Conservation (phyloP, 2,797 vertebrate genomes). For the Fringilla coelebs region DNA sequence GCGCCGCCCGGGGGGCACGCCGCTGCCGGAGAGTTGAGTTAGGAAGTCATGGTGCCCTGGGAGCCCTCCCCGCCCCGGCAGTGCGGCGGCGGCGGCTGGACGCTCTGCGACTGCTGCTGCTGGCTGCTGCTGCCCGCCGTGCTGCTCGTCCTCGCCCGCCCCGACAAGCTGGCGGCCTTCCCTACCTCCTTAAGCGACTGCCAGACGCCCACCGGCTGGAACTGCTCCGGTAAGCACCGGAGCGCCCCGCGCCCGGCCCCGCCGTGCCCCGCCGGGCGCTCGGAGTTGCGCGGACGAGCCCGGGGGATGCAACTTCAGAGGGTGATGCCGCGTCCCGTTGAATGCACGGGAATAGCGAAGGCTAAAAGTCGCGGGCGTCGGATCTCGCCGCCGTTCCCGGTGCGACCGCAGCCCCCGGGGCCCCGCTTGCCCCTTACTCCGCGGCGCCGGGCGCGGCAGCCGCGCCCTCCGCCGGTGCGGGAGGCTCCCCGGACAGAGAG, state of each 20-base stretch:
- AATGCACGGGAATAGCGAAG: background rate
- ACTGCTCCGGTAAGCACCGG: constrained; percentile 91
- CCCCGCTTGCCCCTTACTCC: background rate
- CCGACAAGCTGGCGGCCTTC: constrained; percentile 92
- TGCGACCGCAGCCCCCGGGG: background rate
- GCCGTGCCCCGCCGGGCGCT: background rate
- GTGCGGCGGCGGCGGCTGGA: constrained; percentile 73
- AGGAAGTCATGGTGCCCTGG: constrained; percentile 76
- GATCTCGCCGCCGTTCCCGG: background rate
- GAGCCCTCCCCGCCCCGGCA: constrained; percentile 70
- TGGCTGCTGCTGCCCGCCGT: constrained; percentile 82
- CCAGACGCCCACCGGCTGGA: constrained; percentile 98
- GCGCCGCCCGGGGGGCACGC: constrained; percentile 41
- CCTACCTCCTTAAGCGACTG: constrained; percentile 98
- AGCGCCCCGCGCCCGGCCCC: background rate
- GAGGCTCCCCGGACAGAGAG: background rate
- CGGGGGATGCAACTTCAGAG: background rate
- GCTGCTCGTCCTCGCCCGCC: constrained; percentile 87
- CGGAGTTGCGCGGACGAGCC: background rate
- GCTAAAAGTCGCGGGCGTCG: background rate
- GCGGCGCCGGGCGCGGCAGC: background rate
- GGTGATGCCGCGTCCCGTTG: background rate
- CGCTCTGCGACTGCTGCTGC: constrained; percentile 85
- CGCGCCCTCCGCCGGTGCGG: constrained; percentile 19
- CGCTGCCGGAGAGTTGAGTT: constrained; percentile 61